Percentiles rank a stretch among this genome's conserved stretches.
Evolutionary conservation across 2,888 invertebrate genomes (phyloP).

Genomic region (Euplexia lucipara): DNA sequence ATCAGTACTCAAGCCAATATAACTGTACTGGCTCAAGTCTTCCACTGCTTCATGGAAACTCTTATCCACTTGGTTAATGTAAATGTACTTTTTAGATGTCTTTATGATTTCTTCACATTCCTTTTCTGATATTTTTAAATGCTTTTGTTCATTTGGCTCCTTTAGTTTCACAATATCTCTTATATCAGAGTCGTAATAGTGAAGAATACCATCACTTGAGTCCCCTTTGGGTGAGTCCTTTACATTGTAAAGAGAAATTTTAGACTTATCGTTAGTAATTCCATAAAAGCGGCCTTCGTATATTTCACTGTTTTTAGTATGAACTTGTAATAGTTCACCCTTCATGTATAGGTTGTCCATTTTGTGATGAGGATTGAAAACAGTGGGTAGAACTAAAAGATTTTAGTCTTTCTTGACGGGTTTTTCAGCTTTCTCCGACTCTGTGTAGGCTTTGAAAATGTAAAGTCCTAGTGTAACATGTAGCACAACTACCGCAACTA

Average conservation of each 20-base stretch:
- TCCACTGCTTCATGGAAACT: slow-evolving; percentile 83
- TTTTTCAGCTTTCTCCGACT: slow-evolving; percentile 81
- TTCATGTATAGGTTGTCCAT: slow-evolving; percentile 88
- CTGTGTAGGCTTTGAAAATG: slow-evolving; percentile 94
- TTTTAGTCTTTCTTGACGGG: slow-evolving; percentile 87
- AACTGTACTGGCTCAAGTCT: slow-evolving; percentile 80
- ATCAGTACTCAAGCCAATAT: slow-evolving; percentile 84
- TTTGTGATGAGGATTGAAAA: slow-evolving; percentile 63
- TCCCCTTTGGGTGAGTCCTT: slow-evolving; percentile 80
- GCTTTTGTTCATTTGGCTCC: slow-evolving; percentile 75
- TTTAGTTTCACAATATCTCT: slow-evolving; percentile 84
- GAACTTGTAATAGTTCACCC: slow-evolving; percentile 87
- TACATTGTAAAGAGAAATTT: slow-evolving; percentile 85
- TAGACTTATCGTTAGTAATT: slow-evolving; percentile 85
- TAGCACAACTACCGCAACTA: slow-evolving; percentile 93
- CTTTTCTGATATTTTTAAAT: slow-evolving; percentile 83
- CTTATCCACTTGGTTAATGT: slow-evolving; percentile 87
- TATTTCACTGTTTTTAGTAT: slow-evolving; percentile 84
- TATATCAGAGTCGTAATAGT: slow-evolving; percentile 86
- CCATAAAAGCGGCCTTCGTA: slow-evolving; percentile 86
- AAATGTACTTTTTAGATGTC: slow-evolving; percentile 83
- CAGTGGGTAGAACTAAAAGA: slow-evolving; percentile 14
- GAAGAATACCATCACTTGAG: slow-evolving; percentile 79
- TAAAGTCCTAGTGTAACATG: slow-evolving; percentile 95
- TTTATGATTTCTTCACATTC: slow-evolving; percentile 85